These are phyloP conservation scores for Drosophila nigrodunni DNA, from an alignment of 1,140 invertebrate genomes.

Conservation along the genomic window DNA sequence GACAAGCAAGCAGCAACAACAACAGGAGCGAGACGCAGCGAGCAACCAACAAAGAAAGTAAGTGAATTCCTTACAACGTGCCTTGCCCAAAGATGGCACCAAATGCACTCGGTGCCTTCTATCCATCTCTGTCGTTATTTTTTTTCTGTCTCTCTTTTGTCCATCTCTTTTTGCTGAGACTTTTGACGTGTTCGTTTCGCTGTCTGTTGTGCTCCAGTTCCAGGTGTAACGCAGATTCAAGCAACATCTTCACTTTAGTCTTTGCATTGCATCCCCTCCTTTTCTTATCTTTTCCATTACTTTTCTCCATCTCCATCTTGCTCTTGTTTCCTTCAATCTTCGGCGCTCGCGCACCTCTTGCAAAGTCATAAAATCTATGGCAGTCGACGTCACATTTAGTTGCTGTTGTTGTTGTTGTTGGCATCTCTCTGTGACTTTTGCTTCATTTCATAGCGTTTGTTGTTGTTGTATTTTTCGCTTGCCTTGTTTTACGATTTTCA, in stretches of 20 bases:
- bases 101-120: conserved; percentile 31
- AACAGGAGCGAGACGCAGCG: conserved; percentile 29
- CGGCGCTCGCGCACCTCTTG: conserved; percentile 49
- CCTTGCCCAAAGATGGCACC: conserved; percentile 72
- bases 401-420: conserved; percentile 35
- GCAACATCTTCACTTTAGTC: conserved; percentile 25
- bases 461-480: conserved; percentile 50
- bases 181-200: conserved; percentile 12
- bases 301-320: background rate
- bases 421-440: conserved; percentile 52
- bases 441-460: conserved; percentile 39
- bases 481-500: conserved; percentile 56
- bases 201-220: conserved; percentile 65
- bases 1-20: conserved; percentile 19
- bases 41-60: conserved; percentile 71
- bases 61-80: conserved; percentile 71
- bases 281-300: too few species aligned
- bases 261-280: conserved; percentile 10
- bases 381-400: conserved; percentile 42
- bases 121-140: conserved; percentile 12
- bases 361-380: conserved; percentile 80
- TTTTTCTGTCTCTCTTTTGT: conserved; percentile 27
- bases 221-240: conserved; percentile 61
- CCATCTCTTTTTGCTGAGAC: conserved; percentile 9
- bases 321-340: conserved; percentile 22